Conservation (phyloP, 2,888 invertebrate species). For the Thereva unica region DNA sequence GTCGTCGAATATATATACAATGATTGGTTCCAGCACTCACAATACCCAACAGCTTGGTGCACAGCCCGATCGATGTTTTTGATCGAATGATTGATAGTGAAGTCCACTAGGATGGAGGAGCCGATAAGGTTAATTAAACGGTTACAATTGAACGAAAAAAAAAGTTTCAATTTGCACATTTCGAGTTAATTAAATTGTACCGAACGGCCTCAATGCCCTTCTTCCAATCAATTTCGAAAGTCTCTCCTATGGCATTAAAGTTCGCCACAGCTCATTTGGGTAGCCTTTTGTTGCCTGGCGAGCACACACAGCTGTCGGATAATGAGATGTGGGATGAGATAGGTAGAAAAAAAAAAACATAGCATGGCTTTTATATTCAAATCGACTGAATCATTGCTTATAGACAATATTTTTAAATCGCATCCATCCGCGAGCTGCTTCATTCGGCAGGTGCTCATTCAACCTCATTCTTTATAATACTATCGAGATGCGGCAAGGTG, state of each 20-base stretch:
- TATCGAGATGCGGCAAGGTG: no score
- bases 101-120: constrained; percentile 11
- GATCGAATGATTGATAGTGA: constrained; percentile 30
- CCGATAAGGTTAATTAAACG: constrained; percentile 30
- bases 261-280: neutral
- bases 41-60: neutral
- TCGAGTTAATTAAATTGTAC: constrained; percentile 28
- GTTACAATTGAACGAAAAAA: constrained; percentile 15
- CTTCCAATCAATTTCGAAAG: constrained; percentile 4
- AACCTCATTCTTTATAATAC: no score
- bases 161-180: constrained; percentile 31
- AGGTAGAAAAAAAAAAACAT: no score
- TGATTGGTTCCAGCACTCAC: constrained; percentile 8
- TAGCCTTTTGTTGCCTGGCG: neutral
- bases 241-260: neutral
- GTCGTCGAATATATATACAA: neutral
- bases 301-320: no score
- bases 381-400: no score
- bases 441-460: no score
- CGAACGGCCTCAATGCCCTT: constrained; percentile 13
- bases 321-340: no score
- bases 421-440: no score
- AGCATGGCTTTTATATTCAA: no score
- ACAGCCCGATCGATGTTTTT: constrained; percentile 22
- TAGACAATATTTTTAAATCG: no score